A percentile compares a stretch with the other conserved stretches of the same genome.
phyloP scores from a whole-genome alignment of 2,888 invertebrate genomes.

The Pyrrhia umbra region DNA sequence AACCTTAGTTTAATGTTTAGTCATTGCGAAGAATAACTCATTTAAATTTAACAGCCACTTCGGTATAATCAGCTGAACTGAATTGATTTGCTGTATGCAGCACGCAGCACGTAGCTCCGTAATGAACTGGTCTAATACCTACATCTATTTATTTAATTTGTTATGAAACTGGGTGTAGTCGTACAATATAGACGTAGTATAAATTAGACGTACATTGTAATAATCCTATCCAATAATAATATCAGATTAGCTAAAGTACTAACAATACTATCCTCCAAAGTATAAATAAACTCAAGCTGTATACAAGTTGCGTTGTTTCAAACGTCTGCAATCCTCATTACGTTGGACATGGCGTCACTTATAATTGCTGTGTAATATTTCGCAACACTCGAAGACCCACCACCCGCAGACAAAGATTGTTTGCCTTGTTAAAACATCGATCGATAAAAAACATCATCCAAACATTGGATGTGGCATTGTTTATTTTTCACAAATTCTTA shows the following conservation, averaged over 20 bases:
- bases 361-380: slow-evolving; percentile 77
- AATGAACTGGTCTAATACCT: background rate
- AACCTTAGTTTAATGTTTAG: slow-evolving; percentile 72
- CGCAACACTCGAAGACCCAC: slow-evolving; percentile 69
- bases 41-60: slow-evolving; percentile 59
- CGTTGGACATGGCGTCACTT: slow-evolving; percentile 72
- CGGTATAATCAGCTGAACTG: slow-evolving; percentile 7
- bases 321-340: slow-evolving; percentile 67
- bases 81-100: slow-evolving; percentile 10
- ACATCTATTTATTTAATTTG: slow-evolving; percentile 25
- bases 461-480: slow-evolving; percentile 51
- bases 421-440: slow-evolving; percentile 61
- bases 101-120: background rate
- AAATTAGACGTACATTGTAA: no score
- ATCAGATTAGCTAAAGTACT: slow-evolving; percentile 3
- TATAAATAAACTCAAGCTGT: slow-evolving; percentile 17
- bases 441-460: slow-evolving; percentile 50
- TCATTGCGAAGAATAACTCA: slow-evolving; percentile 66
- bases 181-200: slow-evolving; percentile 46
- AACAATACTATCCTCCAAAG: slow-evolving; percentile 10
- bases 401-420: slow-evolving; percentile 69
- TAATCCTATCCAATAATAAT: background rate
- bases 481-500: slow-evolving; percentile 42
- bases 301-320: slow-evolving; percentile 40
- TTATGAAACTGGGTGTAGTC: slow-evolving; percentile 18